Evolutionary conservation across 2,888 invertebrate species (phyloP).

Genomic region (Athalia circularis): DNA sequence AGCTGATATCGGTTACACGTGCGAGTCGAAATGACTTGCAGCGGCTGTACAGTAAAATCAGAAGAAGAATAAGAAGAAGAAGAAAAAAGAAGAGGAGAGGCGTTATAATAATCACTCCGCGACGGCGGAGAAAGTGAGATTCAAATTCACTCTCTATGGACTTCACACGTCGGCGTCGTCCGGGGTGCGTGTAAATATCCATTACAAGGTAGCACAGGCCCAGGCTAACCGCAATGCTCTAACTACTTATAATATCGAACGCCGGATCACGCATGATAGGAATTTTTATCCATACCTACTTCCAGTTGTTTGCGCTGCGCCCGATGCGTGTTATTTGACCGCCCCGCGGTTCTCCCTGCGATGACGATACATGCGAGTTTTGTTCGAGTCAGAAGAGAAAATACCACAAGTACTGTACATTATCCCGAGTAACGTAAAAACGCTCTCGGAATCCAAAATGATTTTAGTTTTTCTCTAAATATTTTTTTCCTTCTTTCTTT

Average conservation of each 20-base stretch:
- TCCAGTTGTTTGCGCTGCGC: background rate
- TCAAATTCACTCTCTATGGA: slow-evolving; percentile 54
- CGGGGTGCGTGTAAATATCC: slow-evolving; percentile 46
- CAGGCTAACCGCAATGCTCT: too few species aligned
- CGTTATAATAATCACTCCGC: slow-evolving; percentile 38
- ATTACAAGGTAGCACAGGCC: slow-evolving; percentile 30
- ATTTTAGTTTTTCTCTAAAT: too few species aligned
- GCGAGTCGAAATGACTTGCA: too few species aligned
- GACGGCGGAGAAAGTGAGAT: slow-evolving; percentile 62
- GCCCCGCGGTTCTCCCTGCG: background rate
- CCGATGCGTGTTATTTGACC: background rate
- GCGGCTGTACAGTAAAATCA: too few species aligned
- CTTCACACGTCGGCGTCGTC: slow-evolving; percentile 44
- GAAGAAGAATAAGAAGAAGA: too few species aligned
- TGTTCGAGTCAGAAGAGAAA: too few species aligned
- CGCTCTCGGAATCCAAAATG: too few species aligned
- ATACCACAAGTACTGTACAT: too few species aligned
- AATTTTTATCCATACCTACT: slow-evolving; percentile 26
- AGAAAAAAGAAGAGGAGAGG: background rate
- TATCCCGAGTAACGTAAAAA: too few species aligned
- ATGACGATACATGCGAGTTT: too few species aligned
- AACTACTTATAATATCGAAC: slow-evolving; percentile 4
- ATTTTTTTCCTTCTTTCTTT: too few species aligned
- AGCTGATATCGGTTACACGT: too few species aligned
- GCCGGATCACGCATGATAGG: slow-evolving; percentile 40